A percentile compares a stretch with the other conserved stretches of the same genome.
These are phyloP conservation scores for Okamejei kenojei DNA, from an alignment of 2,797 vertebrate genomes.

Conservation along the genomic window DNA sequence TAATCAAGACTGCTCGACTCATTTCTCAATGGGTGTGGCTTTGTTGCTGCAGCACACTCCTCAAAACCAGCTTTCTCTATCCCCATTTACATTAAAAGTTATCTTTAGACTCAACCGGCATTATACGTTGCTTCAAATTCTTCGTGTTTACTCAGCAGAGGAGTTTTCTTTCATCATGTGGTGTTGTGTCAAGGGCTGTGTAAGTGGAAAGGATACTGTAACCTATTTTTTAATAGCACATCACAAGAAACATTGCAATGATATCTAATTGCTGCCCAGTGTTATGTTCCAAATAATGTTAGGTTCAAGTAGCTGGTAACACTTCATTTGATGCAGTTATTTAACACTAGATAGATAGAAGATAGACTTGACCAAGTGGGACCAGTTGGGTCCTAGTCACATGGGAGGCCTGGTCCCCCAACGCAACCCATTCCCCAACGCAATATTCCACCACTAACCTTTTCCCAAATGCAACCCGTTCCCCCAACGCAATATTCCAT, in stretches of 20 bases:
- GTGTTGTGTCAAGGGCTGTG: too few relatives aligned
- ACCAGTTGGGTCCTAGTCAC: too few relatives aligned
- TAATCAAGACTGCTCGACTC: neutral
- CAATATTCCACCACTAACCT: too few relatives aligned
- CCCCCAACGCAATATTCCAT: too few relatives aligned
- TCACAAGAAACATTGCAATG: neutral
- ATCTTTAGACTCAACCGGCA: neutral
- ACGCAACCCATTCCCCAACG: too few relatives aligned
- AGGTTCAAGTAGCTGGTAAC: neutral
- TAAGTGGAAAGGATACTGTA: neutral
- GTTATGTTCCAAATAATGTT: neutral
- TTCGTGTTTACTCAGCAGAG: neutral
- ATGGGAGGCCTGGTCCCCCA: too few relatives aligned
- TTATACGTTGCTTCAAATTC: neutral
- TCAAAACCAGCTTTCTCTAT: neutral
- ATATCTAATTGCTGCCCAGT: neutral
- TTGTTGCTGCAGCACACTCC: neutral
- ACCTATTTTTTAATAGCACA: too few relatives aligned
- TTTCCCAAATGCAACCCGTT: too few relatives aligned
- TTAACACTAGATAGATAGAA: neutral
- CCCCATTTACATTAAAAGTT: neutral
- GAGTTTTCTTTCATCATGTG: neutral
- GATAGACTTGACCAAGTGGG: too few relatives aligned
- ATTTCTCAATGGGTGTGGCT: neutral
- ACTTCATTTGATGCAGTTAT: neutral